Percentiles rank a stretch among this genome's conserved stretches.
These are phyloP conservation scores for Auanema freiburgensis DNA, from an alignment of 2,888 invertebrate genomes.

Conservation along the genomic window DNA sequence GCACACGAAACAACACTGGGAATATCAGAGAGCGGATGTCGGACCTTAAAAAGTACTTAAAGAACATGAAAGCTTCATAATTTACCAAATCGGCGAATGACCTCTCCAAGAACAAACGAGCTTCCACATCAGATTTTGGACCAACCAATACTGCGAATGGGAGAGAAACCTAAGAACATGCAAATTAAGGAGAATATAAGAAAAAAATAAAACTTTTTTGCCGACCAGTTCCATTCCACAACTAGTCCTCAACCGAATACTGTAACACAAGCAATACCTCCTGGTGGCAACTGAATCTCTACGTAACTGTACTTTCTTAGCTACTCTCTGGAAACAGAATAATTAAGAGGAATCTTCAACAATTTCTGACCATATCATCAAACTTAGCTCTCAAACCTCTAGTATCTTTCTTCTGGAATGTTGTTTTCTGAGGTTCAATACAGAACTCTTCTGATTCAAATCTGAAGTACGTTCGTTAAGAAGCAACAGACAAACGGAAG, in stretches of 20 bases:
- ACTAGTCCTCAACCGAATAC: constrained; percentile 49
- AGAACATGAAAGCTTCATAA: not conserved
- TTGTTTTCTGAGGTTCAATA: constrained; percentile 53
- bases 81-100: constrained; percentile 56
- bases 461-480: too few relatives aligned
- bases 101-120: constrained; percentile 60
- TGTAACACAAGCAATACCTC: constrained; percentile 61
- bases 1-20: constrained; percentile 50
- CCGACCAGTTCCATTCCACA: constrained; percentile 60
- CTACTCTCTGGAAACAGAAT: constrained; percentile 47
- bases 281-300: constrained; percentile 61
- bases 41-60: constrained; percentile 34
- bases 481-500: too few relatives aligned
- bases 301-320: constrained; percentile 63
- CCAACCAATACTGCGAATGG: constrained; percentile 63
- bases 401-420: constrained; percentile 47
- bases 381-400: constrained; percentile 58
- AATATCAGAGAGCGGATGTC: constrained; percentile 59
- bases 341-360: not conserved
- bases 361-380: constrained; percentile 60
- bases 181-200: too few relatives aligned
- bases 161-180: constrained; percentile 61
- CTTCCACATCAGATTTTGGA: constrained; percentile 62
- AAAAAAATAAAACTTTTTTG: constrained; percentile 31
- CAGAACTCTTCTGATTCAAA: constrained; percentile 61